Conservation (phyloP, 2,113 vertebrate species). For the Emydocephalus ijimae region DNA sequence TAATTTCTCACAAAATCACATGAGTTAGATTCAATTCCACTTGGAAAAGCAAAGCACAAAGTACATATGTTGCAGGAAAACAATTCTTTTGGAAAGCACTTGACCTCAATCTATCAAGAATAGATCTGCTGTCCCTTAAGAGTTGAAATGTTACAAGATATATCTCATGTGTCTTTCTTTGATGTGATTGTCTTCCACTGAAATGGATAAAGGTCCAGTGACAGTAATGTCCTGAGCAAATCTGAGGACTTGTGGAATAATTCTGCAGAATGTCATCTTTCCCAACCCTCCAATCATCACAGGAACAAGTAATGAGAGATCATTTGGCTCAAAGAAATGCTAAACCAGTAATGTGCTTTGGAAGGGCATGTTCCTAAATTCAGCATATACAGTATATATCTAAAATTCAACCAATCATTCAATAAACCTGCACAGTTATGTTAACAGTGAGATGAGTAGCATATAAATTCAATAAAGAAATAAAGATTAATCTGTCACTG, state of each 20-base stretch:
- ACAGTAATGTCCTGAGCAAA: neutral
- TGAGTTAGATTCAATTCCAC: neutral
- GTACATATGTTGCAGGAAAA: neutral
- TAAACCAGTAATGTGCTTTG: neutral
- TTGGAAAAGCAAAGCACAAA: neutral
- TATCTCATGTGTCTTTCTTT: neutral
- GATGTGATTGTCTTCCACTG: neutral
- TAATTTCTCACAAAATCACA: conserved; percentile 5
- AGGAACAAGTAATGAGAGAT: neutral
- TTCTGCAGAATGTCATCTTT: neutral
- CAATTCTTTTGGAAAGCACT: neutral
- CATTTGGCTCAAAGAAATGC: neutral
- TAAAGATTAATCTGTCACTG: neutral
- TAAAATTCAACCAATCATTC: neutral
- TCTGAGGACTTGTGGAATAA: neutral
- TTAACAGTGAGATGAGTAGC: neutral
- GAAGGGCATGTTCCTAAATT: neutral
- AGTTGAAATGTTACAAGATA: neutral
- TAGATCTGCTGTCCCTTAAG: neutral
- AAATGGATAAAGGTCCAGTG: neutral
- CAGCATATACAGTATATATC: neutral
- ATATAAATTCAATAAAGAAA: neutral
- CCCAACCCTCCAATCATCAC: neutral
- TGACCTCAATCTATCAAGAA: neutral
- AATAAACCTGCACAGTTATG: neutral